Evolutionary conservation across 1,140 invertebrate genomes (phyloP).

Genomic region (Orchesella cincta): DNA sequence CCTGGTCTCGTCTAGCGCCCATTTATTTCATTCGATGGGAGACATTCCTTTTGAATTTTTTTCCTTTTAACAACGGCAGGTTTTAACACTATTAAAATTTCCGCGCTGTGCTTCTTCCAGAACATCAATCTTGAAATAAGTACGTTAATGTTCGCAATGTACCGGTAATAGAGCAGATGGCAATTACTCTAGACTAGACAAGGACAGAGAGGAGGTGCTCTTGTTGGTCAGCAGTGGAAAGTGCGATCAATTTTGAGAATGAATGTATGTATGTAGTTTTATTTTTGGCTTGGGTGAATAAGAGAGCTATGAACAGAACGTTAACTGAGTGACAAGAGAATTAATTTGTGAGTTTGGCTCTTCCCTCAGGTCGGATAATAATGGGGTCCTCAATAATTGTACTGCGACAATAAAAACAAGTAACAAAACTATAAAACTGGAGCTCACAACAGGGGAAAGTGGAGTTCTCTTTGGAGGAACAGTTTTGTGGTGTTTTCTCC

Average conservation of each 20-base stretch:
- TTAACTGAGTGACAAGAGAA: background rate
- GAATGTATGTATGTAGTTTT: background rate
- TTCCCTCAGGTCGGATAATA: background rate
- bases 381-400: background rate
- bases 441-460: too few species aligned
- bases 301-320: too few species aligned
- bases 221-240: background rate
- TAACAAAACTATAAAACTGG: too few species aligned
- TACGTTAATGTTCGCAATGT: background rate
- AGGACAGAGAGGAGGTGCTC: background rate
- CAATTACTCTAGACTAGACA: background rate
- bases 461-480: too few species aligned
- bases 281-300: too few species aligned
- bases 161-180: background rate
- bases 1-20: too few species aligned
- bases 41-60: too few species aligned
- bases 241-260: constrained; percentile 2
- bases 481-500: too few species aligned
- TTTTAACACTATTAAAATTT: background rate
- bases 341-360: constrained; percentile 16
- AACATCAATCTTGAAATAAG: background rate
- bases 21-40: too few species aligned
- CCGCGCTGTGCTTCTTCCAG: background rate
- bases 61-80: background rate
- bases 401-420: too few species aligned